A percentile compares a stretch with the other conserved stretches of the same genome.
Conservation (phyloP, 2,888 invertebrate genomes). For the Drosophila robusta region DNA sequence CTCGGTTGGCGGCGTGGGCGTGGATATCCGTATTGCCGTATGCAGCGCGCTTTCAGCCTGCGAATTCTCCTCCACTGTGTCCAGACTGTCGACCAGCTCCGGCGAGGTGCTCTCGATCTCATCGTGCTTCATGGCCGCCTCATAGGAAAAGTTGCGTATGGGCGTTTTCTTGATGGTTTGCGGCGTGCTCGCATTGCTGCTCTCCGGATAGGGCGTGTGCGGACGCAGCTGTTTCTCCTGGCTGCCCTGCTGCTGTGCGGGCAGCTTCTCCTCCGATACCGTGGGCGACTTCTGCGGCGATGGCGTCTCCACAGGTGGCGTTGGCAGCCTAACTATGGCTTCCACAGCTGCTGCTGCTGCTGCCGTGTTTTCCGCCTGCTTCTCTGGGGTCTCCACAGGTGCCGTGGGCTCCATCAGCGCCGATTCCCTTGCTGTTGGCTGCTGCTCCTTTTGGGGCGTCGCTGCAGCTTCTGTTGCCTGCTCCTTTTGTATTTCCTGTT, state of each 20-base stretch:
- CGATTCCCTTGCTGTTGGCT: neutral
- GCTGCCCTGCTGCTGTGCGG: conserved; percentile 17
- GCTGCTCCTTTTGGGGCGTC: conserved; percentile 1
- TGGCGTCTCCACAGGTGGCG: conserved; percentile 47
- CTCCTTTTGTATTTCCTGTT: conserved; percentile 1
- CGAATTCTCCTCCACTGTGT: conserved; percentile 66
- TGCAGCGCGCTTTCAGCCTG: conserved; percentile 32
- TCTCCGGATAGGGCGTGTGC: conserved; percentile 83
- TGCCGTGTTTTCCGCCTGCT: neutral
- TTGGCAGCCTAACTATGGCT: conserved; percentile 47
- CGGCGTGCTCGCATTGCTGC: conserved; percentile 70
- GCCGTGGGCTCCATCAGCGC: conserved; percentile 50
- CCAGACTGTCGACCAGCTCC: conserved; percentile 76
- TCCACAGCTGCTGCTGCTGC: conserved; percentile 8
- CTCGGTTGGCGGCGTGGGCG: conserved; percentile 77
- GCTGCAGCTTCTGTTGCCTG: neutral
- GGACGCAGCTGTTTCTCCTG: conserved; percentile 78
- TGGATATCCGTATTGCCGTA: conserved; percentile 56
- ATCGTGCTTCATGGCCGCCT: conserved; percentile 78
- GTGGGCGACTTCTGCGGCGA: conserved; percentile 66
- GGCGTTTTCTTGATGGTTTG: conserved; percentile 74
- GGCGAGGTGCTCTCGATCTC: conserved; percentile 77
- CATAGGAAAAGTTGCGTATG: conserved; percentile 78
- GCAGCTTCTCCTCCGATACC: conserved; percentile 62
- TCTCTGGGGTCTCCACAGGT: conserved; percentile 46